phyloP scores from a whole-genome alignment of 2,888 invertebrate genomes.

The Drosophila imparisetae region DNA sequence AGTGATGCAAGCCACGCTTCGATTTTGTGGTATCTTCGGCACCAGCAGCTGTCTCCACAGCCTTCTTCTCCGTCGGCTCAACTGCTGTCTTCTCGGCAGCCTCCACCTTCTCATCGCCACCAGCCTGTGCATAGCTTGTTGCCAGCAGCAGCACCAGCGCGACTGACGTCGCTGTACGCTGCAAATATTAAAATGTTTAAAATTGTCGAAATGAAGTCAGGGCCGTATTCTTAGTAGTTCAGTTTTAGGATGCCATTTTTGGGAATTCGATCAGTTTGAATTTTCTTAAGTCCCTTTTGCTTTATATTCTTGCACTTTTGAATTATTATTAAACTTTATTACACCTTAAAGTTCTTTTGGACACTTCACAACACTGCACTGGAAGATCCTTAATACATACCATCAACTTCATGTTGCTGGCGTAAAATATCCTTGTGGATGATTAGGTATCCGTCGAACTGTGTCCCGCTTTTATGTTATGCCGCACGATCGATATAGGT shows the following conservation, averaged over 20 bases:
- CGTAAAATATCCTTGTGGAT: slow-evolving; percentile 54
- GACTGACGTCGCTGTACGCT: slow-evolving; percentile 85
- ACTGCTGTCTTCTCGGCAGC: slow-evolving; percentile 85
- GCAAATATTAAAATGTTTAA: slow-evolving; percentile 3
- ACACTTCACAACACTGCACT: slow-evolving; percentile 43
- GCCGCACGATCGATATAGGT: slow-evolving; percentile 37
- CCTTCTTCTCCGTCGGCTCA: slow-evolving; percentile 77
- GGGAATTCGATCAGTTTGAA: neutral
- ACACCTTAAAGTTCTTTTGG: slow-evolving; percentile 8
- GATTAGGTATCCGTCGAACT: slow-evolving; percentile 51
- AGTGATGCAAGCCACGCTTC: slow-evolving; percentile 89
- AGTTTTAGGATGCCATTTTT: neutral
- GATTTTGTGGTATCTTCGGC: slow-evolving; percentile 89
- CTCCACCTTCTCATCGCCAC: slow-evolving; percentile 86
- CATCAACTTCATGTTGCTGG: slow-evolving; percentile 83
- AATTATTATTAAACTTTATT: neutral
- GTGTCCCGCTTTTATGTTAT: slow-evolving; percentile 37
- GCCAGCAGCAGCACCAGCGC: slow-evolving; percentile 87
- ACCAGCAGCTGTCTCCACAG: slow-evolving; percentile 83
- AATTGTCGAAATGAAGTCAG: neutral
- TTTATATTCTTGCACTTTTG: neutral
- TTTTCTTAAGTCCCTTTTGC: neutral
- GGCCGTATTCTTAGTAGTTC: neutral
- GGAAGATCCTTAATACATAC: slow-evolving; percentile 71
- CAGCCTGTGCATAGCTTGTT: slow-evolving; percentile 83